These are phyloP conservation scores for Cremastobaeus sp. DNA, from an alignment of 2,888 invertebrate genomes.

Conservation along the genomic window DNA sequence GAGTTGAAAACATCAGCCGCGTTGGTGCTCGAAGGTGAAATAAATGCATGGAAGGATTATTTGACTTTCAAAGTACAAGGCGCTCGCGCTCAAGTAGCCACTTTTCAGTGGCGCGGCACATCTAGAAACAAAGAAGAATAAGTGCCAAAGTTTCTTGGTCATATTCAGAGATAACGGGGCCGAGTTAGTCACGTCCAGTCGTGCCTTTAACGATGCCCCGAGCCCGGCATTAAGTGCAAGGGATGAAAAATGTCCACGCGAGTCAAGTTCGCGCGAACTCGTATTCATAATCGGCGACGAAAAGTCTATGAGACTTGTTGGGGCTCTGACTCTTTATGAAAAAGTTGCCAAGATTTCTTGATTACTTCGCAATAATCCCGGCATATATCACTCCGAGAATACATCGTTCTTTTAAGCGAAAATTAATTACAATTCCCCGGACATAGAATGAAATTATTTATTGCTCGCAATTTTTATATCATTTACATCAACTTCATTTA, in stretches of 20 bases:
- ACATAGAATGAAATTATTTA: conserved; percentile 28
- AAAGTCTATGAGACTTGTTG: conserved; percentile 39
- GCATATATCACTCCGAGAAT: conserved; percentile 35
- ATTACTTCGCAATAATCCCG: conserved; percentile 52
- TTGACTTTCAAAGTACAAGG: conserved; percentile 53
- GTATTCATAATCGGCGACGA: conserved; percentile 60
- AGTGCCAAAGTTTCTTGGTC: conserved; percentile 56
- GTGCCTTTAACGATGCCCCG: conserved; percentile 50
- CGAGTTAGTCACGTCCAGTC: conserved; percentile 60
- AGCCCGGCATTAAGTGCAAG: conserved; percentile 5
- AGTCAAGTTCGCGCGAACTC: conserved; percentile 54
- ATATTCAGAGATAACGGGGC: conserved; percentile 56
- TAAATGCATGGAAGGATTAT: conserved; percentile 46
- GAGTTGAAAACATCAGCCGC: conserved; percentile 21
- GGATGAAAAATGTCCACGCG: conserved; percentile 51
- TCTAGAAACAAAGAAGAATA: conserved; percentile 56
- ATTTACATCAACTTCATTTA: conserved; percentile 37
- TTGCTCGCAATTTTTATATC: conserved; percentile 34
- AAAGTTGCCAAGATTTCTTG: conserved; percentile 47
- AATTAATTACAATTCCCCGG: conserved; percentile 25
- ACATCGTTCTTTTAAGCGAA: conserved; percentile 43
- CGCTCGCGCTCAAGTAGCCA: conserved; percentile 35
- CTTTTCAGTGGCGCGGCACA: conserved; percentile 45
- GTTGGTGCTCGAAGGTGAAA: conserved; percentile 37
- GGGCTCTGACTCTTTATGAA: conserved; percentile 22